Conservation (phyloP, 2,113 vertebrate genomes). For the Eolophus roseicapilla region DNA sequence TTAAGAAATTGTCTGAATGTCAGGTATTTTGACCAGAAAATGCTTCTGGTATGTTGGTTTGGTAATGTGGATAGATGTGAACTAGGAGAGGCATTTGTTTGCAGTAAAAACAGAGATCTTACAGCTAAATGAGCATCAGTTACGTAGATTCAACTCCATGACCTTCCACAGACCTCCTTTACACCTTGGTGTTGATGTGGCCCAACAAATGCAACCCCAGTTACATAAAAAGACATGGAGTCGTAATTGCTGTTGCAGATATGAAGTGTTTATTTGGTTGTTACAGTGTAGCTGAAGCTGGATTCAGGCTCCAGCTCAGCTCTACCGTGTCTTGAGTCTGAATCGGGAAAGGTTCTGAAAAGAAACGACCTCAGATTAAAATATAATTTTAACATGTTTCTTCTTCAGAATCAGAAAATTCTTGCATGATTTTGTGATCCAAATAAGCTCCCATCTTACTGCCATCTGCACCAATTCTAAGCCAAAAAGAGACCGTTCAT, state of each 20-base stretch:
- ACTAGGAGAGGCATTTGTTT: not conserved
- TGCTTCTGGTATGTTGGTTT: not conserved
- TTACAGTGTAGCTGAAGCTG: not conserved
- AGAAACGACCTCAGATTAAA: not conserved
- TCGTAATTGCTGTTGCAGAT: not conserved
- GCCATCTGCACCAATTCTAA: slow-evolving; percentile 36
- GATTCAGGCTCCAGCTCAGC: not conserved
- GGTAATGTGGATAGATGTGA: not conserved
- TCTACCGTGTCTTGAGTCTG: not conserved
- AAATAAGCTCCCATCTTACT: slow-evolving; percentile 25
- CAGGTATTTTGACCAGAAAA: not conserved
- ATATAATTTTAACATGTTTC: not conserved
- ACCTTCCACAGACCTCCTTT: not conserved
- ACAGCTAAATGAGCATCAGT: not conserved
- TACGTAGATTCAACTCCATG: not conserved
- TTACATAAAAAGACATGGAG: not conserved
- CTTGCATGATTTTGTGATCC: not conserved
- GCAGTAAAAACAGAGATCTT: not conserved
- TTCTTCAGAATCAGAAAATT: slow-evolving; percentile 3
- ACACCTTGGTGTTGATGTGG: not conserved
- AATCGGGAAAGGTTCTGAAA: not conserved
- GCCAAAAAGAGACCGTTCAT: slow-evolving; percentile 20
- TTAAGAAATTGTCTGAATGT: not conserved
- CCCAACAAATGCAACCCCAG: not conserved
- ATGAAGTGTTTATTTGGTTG: not conserved